Conservation (phyloP, 2,113 vertebrate genomes). For the Pyrgilauda ruficollis region DNA sequence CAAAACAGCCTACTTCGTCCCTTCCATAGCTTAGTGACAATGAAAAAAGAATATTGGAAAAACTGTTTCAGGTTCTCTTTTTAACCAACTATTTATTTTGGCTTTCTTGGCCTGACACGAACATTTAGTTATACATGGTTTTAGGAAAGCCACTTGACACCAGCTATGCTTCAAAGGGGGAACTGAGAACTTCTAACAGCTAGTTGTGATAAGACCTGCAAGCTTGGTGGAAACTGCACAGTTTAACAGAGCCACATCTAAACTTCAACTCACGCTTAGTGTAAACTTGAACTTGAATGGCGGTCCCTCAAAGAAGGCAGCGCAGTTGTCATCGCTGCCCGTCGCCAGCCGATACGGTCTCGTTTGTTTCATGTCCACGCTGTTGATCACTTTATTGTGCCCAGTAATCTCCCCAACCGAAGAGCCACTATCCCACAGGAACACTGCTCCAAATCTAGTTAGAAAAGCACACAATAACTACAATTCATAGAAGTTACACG, state of each 20-base stretch:
- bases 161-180: neutral
- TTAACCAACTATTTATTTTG: neutral
- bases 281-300: constrained; percentile 96
- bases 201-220: neutral
- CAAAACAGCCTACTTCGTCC: neutral
- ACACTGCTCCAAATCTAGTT: constrained; percentile 88
- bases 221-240: neutral
- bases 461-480: neutral
- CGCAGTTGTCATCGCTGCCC: constrained; percentile 86
- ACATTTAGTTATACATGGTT: neutral
- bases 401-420: constrained; percentile 89
- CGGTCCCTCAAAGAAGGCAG: constrained; percentile 88
- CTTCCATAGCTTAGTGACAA: neutral
- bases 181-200: neutral
- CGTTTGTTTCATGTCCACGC: constrained; percentile 88
- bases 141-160: neutral
- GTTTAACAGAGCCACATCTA: neutral
- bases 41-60: neutral
- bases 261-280: constrained; percentile 77
- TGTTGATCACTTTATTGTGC: constrained; percentile 92
- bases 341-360: constrained; percentile 88
- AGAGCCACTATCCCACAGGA: constrained; percentile 94
- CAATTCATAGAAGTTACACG: neutral
- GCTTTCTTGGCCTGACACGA: neutral
- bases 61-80: neutral